Evolutionary conservation across 2,113 vertebrate species (phyloP), one percentile per base, ranked within the genome.

Genomic region (Ciconia boyciana): DNA sequence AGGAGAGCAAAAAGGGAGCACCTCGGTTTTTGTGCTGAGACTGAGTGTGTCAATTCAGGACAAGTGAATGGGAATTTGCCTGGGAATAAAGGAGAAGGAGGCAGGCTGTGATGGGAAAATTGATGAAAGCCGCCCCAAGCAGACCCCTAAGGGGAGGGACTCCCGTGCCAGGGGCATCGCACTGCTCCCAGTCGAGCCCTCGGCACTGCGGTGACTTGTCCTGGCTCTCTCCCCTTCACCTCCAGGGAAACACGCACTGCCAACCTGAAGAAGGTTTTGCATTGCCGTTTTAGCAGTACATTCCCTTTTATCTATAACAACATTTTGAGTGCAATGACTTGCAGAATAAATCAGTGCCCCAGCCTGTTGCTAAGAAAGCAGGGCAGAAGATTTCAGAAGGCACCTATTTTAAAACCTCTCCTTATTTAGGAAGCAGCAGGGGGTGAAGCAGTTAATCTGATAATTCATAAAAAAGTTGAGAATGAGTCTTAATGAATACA

Each of bases 221-320:
- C 14, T 66, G 58, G 8, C 48, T 80, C 43, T 71, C 11, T 29
- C 54, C 17, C 3, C 1, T 28, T 36, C 31, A 39, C 34, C 13
- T 39, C 51, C 49, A 75, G 25, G 16, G 9, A 75, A 66, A 72
- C 4, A 72, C 49, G 51, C 41, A 18, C 49, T 16, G 41, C 10
- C 28, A 83, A 13, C 20, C 19, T 7, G 24, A 57, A 32, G 24
- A 29, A 51, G 22, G 76, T 17, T 64, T 69, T 22, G 15, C 41
- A 29, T 8, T 4, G 0, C 41, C 24, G 6, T 48, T 41, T n/a
- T 28, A 54, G 28, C 6, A 2, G 7, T 6, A 55, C 1, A 4
- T 65, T 80, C n/a, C 44, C 20, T 55, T 55, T 46, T 22, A 60
- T 20, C 36, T 13, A 5, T 2, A 58, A 19, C 32, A 65, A 49